Base-by-base conservation (phyloP, 1,140 invertebrate genomes). In the Musca domestica region DNA sequence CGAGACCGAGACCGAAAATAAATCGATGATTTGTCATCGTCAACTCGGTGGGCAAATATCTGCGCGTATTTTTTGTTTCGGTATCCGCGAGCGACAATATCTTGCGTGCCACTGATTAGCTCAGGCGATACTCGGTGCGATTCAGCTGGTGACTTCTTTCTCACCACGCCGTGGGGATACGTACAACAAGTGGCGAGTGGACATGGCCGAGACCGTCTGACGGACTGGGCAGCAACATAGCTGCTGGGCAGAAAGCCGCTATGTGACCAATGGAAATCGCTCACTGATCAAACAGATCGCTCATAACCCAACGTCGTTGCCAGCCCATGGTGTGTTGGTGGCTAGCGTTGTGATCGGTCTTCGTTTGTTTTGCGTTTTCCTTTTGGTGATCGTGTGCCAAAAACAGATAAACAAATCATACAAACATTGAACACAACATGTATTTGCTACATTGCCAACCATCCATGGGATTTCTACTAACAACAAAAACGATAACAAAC, bases 1-100 rank as follows among this genome's bases (percentile, higher is more conserved):
- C 10, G 12, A 41, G 10, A 58, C n/a, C n/a, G n/a, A 58, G 30
- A 61, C 27, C 34, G 7, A 34, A 61, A 61, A 61, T 61, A 61
- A 34, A 19, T 61, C 34, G 34, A 61, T 41, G 56, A 61, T 61
- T 61, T 61, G 56, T 61, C 56, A 61, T 61, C 56, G 17, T 61
- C 56, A 58, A 34, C 56, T 17, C 56, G 6, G 34, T 41, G 34
- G 34, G 34, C 34, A 41, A 41, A 41, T 41, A 7, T 41, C 27
- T 30, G 56, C 56, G 56, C 56, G n/a, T 61, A n/a, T n/a, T 19
- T 61, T 61, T 61, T 34, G 41, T 61, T 61, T 7, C 10, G 34
- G 56, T 61, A 61, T 19, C 56, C 56, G 34, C 56, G 56, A 61
- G 34, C 56, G 56, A 61, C 56, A 61, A 61, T 61, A 61, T 61